Evolutionary conservation across 2,797 vertebrate species (phyloP).

Genomic region (Onychomys leucogaster): DNA sequence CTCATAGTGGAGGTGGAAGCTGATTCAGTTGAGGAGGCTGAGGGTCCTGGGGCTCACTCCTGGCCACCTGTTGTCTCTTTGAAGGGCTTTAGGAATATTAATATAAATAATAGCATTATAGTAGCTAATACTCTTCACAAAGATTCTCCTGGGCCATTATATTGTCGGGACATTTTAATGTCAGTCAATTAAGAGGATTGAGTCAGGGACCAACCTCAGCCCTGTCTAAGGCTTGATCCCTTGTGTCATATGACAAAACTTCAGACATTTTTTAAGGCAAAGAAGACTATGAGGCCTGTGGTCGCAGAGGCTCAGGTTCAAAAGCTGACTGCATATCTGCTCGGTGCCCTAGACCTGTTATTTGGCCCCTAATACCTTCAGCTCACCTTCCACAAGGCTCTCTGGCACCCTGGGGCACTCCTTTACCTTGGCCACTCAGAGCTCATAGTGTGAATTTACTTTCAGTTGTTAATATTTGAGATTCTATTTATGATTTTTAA

Average conservation of each 20-base stretch:
- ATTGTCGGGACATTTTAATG: neutral
- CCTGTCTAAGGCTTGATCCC: neutral
- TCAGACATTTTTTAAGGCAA: neutral
- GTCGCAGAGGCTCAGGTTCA: neutral
- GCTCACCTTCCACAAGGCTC: neutral
- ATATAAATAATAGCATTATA: neutral
- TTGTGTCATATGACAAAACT: neutral
- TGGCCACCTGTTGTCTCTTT: neutral
- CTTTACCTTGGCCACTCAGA: neutral
- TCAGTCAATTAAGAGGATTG: neutral
- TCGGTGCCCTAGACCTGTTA: neutral
- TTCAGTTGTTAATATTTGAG: neutral
- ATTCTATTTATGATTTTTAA: neutral
- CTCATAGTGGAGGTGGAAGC: neutral
- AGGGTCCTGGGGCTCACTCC: neutral
- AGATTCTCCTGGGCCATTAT: neutral
- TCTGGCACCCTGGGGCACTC: neutral
- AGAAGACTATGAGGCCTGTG: neutral
- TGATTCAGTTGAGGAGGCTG: neutral
- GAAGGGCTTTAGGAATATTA: neutral
- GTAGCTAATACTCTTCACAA: neutral
- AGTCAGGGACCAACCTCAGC: neutral
- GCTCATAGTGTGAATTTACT: neutral
- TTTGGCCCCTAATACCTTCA: neutral
- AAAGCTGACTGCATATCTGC: neutral